phyloP scores from a whole-genome alignment of 2,888 invertebrate genomes.

The Ryuthela nishihirai region DNA sequence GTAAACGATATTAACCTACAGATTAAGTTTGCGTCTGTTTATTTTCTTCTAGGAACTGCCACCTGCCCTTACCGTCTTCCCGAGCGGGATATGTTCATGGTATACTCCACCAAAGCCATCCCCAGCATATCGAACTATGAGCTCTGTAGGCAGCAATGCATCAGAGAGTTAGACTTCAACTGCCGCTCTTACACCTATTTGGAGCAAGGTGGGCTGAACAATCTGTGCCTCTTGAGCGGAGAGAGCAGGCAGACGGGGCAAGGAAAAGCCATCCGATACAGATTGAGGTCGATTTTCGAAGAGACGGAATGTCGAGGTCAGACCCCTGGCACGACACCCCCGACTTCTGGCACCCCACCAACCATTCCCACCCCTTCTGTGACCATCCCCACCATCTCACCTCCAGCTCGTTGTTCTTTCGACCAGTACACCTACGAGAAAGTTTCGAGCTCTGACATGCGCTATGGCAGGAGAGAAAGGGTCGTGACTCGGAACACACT shows the following conservation, averaged over 20 bases:
- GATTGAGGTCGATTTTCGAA: conserved; percentile 61
- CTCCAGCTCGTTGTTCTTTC: conserved; percentile 30
- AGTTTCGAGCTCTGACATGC: conserved; percentile 39
- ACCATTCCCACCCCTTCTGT: conserved; percentile 1
- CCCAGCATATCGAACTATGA: conserved; percentile 37
- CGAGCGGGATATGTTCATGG: conserved; percentile 49
- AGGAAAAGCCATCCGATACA: conserved; percentile 57
- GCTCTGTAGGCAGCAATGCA: conserved; percentile 52
- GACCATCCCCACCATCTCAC: background rate
- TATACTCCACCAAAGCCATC: conserved; percentile 51
- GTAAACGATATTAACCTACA: background rate
- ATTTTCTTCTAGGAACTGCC: conserved; percentile 16
- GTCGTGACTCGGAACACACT: conserved; percentile 37
- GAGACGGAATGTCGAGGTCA: conserved; percentile 58
- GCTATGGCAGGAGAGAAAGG: conserved; percentile 39
- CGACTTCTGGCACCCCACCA: background rate
- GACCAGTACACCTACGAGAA: conserved; percentile 43
- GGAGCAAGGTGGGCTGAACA: conserved; percentile 40
- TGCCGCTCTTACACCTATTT: conserved; percentile 49
- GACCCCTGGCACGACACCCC: conserved; percentile 7
- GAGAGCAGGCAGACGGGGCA: conserved; percentile 59
- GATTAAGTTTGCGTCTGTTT: background rate
- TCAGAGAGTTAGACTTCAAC: conserved; percentile 52
- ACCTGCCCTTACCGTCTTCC: conserved; percentile 51
- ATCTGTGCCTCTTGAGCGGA: conserved; percentile 67